Evolutionary conservation across 2,888 invertebrate species (phyloP).

Genomic region (Sepiola atlantica): DNA sequence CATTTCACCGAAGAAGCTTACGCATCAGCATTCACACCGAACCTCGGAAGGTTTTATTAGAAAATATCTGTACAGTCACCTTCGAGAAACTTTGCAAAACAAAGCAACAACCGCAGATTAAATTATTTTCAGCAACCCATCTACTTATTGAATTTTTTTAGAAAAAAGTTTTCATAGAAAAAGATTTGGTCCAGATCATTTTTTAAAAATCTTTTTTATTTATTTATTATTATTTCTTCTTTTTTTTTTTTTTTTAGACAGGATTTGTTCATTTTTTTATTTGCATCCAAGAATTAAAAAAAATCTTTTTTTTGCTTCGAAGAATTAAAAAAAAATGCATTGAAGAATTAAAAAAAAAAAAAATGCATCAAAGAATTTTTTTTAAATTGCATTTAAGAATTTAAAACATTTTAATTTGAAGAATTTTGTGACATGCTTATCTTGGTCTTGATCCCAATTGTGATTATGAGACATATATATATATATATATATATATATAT

Average conservation of each 20-base stretch:
- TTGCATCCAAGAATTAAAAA: too few relatives aligned
- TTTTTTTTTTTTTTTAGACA: neutral
- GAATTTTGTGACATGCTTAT: too few relatives aligned
- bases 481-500: too few relatives aligned
- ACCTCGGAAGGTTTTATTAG: neutral
- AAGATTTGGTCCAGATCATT: neutral
- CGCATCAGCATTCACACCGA: neutral
- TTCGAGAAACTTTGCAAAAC: neutral
- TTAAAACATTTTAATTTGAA: too few relatives aligned
- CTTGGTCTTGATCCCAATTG: too few relatives aligned
- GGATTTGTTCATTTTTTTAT: neutral
- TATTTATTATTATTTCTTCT: neutral
- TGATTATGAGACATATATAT: too few relatives aligned
- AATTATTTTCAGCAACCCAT: neutral
- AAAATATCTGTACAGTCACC: neutral
- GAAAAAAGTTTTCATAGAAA: neutral
- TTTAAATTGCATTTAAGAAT: too few relatives aligned
- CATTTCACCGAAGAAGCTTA: neutral
- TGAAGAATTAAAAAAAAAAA: too few relatives aligned
- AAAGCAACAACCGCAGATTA: neutral
- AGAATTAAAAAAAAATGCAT: too few relatives aligned
- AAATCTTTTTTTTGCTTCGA: too few relatives aligned
- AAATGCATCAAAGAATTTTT: too few relatives aligned
- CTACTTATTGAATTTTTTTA: neutral
- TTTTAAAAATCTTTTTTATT: neutral